A percentile compares a stretch with the other conserved stretches of the same genome.
These are phyloP conservation scores for Dolomedes plantarius DNA, from an alignment of 2,888 invertebrate species.

Conservation along the genomic window DNA sequence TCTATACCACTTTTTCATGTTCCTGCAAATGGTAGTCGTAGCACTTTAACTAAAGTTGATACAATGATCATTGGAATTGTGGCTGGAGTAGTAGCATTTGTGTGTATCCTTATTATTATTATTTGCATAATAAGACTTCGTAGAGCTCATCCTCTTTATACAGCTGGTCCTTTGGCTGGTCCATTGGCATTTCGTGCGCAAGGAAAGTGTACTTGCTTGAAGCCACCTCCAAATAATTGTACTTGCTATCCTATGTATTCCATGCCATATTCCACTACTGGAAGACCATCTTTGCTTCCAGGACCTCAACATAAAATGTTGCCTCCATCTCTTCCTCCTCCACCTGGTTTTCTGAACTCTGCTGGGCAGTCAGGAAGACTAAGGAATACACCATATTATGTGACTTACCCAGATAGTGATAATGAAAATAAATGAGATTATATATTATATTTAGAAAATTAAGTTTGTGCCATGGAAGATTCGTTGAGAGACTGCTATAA, in stretches of 20 bases:
- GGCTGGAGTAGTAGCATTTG: constrained; percentile 93
- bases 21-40: constrained; percentile 47
- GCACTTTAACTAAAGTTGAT: constrained; percentile 86
- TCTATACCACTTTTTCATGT: constrained; percentile 27
- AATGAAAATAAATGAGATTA: constrained; percentile 74
- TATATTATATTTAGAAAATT: neutral
- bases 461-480: neutral
- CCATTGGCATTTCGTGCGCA: constrained; percentile 75
- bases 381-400: constrained; percentile 76
- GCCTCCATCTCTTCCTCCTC: constrained; percentile 76
- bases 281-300: constrained; percentile 74
- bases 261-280: constrained; percentile 74
- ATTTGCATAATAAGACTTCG: constrained; percentile 88
- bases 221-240: constrained; percentile 75
- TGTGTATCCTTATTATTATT: constrained; percentile 90
- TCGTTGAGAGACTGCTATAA: neutral
- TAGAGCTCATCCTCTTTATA: constrained; percentile 79
- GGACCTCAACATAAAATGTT: constrained; percentile 74
- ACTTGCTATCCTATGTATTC: constrained; percentile 76
- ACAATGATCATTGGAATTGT: constrained; percentile 96
- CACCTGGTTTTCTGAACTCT: constrained; percentile 48
- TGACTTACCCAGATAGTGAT: constrained; percentile 76
- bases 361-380: constrained; percentile 56
- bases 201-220: constrained; percentile 80
- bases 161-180: constrained; percentile 82